phyloP scores from a whole-genome alignment of 2,888 invertebrate genomes.

The Odontomyia ornata region DNA sequence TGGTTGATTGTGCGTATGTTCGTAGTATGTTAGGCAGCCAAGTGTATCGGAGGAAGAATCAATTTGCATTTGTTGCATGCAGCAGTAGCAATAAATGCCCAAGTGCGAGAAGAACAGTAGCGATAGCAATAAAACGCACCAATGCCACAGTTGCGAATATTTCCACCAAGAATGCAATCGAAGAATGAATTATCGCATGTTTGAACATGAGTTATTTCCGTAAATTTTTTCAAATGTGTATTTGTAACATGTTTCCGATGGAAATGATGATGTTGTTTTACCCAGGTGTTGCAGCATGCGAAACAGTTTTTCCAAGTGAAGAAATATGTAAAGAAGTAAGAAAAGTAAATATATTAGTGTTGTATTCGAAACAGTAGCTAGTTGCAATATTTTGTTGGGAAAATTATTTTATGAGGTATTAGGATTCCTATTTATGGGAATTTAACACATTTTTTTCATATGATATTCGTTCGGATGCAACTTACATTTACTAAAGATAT shows the following conservation, averaged over 20 bases:
- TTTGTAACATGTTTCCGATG: conserved; percentile 23
- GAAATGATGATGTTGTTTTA: conserved; percentile 6
- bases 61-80: conserved; percentile 26
- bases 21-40: conserved; percentile 16
- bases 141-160: conserved; percentile 11
- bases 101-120: not conserved
- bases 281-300: not conserved
- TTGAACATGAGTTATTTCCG: conserved; percentile 36
- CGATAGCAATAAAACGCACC: conserved; percentile 10
- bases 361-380: not conserved
- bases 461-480: too few relatives aligned
- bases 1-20: conserved; percentile 29
- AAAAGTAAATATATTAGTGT: not conserved
- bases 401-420: not conserved
- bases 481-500: too few relatives aligned
- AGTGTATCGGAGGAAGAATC: conserved; percentile 22
- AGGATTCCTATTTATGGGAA: too few relatives aligned
- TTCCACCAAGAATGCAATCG: conserved; percentile 17
- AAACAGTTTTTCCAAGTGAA: conserved; percentile 10
- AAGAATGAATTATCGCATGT: conserved; percentile 45
- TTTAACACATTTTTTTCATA: too few relatives aligned
- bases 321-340: conserved; percentile 31
- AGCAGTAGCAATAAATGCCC: not conserved
- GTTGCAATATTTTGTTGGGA: not conserved
- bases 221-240: conserved; percentile 3